Base-by-base conservation (phyloP, 2,888 invertebrate species). In the Eupithecia dodoneata region DNA sequence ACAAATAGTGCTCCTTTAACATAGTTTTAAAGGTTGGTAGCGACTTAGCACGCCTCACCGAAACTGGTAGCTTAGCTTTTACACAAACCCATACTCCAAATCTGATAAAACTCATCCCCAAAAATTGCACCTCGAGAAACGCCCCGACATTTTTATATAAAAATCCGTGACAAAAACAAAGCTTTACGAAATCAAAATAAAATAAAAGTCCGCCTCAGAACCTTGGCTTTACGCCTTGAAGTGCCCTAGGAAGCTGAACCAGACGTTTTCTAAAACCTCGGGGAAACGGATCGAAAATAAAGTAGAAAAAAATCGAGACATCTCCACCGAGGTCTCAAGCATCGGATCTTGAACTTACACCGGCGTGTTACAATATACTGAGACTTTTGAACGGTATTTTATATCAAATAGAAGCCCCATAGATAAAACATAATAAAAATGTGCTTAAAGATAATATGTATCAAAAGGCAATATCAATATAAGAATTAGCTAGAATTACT, bases 391-490 rank as follows among this genome's bases (percentile, higher is more conserved):
- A 63, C 0, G 30, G 3, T 59, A 4, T 63, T 63, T 63, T 30
- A 63, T 59, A 55, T 30, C 96, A 95, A 97, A 97, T 85, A 97
- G 97, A 4, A 97, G 97, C 82, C 97, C 97, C 93, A 97, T 97
- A 4, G 97, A 97, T 86, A 97, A 84, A 1, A 97, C 97, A 96
- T 97, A 97, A 89, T 98, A 97, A 86, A 98, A 98, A 90, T 98
- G 97, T 5, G 97, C 97, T 55, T 97, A 97, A 73, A 97, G 97
- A 96, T 97, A 98, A 89, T 97, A 97, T n/a, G 97, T 97, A 87
- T 98, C 97, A 93, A 98, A 97, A 81, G 79, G 96, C 95, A 91
- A 97, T 96, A 95, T 98, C 97, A 93, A 98, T 95, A 15, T 97
- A 97, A 47, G 97, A 97, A 88, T 97, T 97, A 78, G 97, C 96